phyloP scores from a whole-genome alignment of 2,113 vertebrate species.

The Nothocercus nigrocapillus region DNA sequence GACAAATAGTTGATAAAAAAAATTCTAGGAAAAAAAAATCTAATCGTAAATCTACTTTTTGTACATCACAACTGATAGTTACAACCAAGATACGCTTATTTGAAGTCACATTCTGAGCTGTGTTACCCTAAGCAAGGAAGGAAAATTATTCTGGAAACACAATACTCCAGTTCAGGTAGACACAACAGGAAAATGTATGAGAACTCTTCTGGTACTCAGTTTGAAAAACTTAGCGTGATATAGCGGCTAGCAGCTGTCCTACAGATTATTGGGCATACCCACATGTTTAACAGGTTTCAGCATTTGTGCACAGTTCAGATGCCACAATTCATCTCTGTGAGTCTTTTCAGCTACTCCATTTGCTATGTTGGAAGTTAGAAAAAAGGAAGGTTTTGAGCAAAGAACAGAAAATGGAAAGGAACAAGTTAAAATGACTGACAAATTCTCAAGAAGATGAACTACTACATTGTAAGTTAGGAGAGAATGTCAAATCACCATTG shows the following conservation, averaged over 20 bases:
- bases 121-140: not conserved
- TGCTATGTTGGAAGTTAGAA: too few relatives aligned
- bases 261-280: not conserved
- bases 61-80: not conserved
- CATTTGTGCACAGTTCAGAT: not conserved
- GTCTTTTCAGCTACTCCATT: not conserved
- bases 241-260: not conserved
- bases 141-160: not conserved
- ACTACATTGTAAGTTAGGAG: not conserved
- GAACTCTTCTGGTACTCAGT: not conserved
- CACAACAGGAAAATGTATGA: not conserved
- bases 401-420: not conserved
- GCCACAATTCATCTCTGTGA: not conserved
- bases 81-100: not conserved
- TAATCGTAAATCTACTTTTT: not conserved
- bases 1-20: fast-evolving
- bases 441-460: not conserved
- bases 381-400: not conserved
- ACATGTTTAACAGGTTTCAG: not conserved
- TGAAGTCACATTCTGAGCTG: not conserved
- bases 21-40: not conserved
- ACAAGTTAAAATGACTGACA: not conserved
- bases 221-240: not conserved
- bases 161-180: not conserved
- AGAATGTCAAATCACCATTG: not conserved